phyloP scores from a whole-genome alignment of 2,888 invertebrate genomes.

The Pyrrhosoma nymphula region DNA sequence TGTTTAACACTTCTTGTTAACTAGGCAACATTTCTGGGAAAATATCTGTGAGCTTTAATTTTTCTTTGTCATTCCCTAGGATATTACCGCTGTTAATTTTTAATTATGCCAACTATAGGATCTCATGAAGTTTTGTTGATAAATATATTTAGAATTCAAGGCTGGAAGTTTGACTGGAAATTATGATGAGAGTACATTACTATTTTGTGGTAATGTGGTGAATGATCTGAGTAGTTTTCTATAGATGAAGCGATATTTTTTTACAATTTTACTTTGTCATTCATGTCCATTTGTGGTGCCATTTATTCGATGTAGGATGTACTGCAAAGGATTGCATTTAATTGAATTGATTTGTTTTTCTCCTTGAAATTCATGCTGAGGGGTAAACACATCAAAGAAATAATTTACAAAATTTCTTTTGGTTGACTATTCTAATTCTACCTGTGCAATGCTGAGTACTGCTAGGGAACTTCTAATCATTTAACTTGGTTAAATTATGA shows the following conservation, averaged over 20 bases:
- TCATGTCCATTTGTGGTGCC: conserved; percentile 11
- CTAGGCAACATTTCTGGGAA: neutral
- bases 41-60: neutral
- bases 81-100: neutral
- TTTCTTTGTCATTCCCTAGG: neutral
- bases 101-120: neutral
- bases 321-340: neutral
- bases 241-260: conserved; percentile 8
- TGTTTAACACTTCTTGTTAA: neutral
- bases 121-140: neutral
- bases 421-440: neutral
- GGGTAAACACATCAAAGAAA: neutral
- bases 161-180: neutral
- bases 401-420: neutral
- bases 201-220: neutral
- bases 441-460: neutral
- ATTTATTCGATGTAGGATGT: neutral
- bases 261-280: conserved; percentile 6
- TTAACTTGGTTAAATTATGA: too few species aligned
- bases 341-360: neutral
- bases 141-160: neutral
- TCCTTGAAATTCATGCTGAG: neutral
- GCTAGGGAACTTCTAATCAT: neutral
- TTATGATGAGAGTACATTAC: neutral
- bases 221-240: neutral